phyloP scores from a whole-genome alignment of 2,797 vertebrate species.

The Ataeniobius toweri region DNA sequence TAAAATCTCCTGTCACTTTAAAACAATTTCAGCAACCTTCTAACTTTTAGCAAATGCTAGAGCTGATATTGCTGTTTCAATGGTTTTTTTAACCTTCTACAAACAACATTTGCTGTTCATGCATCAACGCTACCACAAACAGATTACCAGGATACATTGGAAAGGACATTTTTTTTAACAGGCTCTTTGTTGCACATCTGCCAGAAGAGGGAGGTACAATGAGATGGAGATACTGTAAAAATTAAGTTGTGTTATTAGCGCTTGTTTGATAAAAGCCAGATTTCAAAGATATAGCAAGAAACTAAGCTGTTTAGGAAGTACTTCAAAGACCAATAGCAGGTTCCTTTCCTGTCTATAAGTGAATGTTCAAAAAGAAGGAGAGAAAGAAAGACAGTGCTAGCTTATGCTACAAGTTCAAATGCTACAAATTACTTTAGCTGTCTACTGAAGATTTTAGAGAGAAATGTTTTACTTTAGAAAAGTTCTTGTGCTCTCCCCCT shows the following conservation, averaged over 20 bases:
- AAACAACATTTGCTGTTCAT: background rate
- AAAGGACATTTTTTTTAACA: background rate
- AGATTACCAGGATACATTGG: background rate
- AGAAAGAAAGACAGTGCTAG: background rate
- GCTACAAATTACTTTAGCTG: background rate
- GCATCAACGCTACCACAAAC: background rate
- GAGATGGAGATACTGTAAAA: background rate
- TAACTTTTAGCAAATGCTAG: background rate
- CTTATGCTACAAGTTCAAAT: background rate
- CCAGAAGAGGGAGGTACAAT: background rate
- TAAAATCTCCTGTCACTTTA: conserved; percentile 2
- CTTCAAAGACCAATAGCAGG: background rate
- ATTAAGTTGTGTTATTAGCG: background rate
- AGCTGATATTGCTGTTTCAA: background rate
- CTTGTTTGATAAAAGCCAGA: too few relatives aligned
- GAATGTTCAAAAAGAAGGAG: background rate
- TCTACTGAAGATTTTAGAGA: background rate
- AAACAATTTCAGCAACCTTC: background rate
- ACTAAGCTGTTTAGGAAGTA: background rate
- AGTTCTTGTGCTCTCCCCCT: background rate
- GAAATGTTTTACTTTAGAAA: background rate
- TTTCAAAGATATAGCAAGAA: background rate
- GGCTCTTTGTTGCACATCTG: background rate
- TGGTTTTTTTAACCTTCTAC: background rate
- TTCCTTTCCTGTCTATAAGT: background rate